Conservation (phyloP, 2,113 vertebrate genomes). For the Columba livia region DNA sequence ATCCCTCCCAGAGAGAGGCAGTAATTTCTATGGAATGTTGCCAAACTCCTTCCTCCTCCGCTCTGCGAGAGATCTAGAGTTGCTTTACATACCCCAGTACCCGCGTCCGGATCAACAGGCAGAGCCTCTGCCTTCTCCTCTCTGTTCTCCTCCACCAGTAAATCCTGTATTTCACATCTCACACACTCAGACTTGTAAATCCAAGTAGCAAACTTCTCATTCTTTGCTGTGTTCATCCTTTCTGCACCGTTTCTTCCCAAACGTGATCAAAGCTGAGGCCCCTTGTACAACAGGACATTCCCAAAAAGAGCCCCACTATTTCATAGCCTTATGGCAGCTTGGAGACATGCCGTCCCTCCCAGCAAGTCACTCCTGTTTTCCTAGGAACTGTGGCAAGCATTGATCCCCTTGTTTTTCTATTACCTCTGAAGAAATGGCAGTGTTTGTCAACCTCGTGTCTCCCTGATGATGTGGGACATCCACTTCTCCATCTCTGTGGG, state of each 20-base stretch:
- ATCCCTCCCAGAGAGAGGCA: background rate
- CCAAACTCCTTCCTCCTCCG: background rate
- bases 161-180: background rate
- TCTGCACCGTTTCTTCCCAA: background rate
- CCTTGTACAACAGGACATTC: background rate
- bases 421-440: background rate
- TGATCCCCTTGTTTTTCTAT: background rate
- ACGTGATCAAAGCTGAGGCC: background rate
- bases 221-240: background rate
- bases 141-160: background rate
- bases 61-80: background rate
- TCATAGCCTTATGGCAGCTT: background rate
- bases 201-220: background rate
- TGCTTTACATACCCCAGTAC: constrained; percentile 17
- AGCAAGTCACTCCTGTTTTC: background rate
- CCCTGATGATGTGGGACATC: accelerated
- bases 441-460: background rate
- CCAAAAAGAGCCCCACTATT: background rate
- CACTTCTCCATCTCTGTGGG: background rate
- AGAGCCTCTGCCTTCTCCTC: background rate
- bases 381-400: background rate
- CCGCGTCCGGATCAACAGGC: background rate
- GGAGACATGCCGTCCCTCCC: accelerated
- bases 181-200: background rate
- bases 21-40: constrained; percentile 14